Evolutionary conservation across 2,888 invertebrate genomes (phyloP).

Genomic region (Carpatolechia fugitivella): DNA sequence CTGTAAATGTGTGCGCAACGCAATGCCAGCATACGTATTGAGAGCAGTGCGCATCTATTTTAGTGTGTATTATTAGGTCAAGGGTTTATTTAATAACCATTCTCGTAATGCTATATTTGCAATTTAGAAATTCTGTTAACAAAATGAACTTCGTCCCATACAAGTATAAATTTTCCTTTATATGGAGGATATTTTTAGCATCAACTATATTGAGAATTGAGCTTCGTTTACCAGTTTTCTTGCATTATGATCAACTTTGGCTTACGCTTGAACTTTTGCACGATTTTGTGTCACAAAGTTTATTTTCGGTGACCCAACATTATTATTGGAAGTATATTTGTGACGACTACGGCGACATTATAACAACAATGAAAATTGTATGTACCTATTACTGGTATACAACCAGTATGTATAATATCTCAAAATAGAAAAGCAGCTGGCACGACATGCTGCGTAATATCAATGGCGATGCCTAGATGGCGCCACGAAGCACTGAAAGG

Average conservation of each 20-base stretch:
- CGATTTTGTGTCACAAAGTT: not conserved
- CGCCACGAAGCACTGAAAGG: constrained; percentile 49
- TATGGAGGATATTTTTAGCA: too few relatives aligned
- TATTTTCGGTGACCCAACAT: constrained; percentile 7
- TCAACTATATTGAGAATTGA: not conserved
- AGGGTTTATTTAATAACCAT: constrained; percentile 54
- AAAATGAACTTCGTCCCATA: not conserved
- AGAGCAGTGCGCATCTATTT: constrained; percentile 72
- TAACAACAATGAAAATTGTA: constrained; percentile 32
- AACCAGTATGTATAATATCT: constrained; percentile 42
- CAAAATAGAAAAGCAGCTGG: constrained; percentile 70
- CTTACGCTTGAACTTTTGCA: not conserved
- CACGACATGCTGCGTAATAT: constrained; percentile 44
- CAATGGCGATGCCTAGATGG: constrained; percentile 63
- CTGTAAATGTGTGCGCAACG: constrained; percentile 43
- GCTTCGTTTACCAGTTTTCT: not conserved
- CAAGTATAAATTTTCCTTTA: not conserved
- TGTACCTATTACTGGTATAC: constrained; percentile 36
- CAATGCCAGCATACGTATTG: constrained; percentile 57
- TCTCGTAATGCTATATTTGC: not conserved
- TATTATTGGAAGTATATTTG: constrained; percentile 13
- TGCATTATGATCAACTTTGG: not conserved
- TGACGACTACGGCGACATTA: constrained; percentile 11
- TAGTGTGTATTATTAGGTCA: constrained; percentile 70
- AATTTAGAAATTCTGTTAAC: not conserved